These are phyloP conservation scores for Holacanthus passer DNA, from an alignment of 2,113 vertebrate species.

Conservation along the genomic window DNA sequence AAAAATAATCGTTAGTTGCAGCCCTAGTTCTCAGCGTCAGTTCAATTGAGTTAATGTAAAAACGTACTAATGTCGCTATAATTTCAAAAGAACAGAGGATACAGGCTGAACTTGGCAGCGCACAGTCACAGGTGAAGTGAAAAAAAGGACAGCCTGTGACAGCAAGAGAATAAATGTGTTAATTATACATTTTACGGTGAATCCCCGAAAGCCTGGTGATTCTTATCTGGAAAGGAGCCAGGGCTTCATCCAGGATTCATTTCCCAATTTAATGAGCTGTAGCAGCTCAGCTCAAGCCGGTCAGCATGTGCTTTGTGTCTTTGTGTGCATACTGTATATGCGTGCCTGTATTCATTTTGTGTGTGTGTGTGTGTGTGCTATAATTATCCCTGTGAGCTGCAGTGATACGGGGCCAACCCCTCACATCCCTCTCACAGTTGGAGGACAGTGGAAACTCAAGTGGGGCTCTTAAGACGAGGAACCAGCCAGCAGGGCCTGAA, in stretches of 20 bases:
- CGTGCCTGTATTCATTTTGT: slow-evolving; percentile 31
- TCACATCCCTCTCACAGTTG: slow-evolving; percentile 50
- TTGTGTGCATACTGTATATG: slow-evolving; percentile 32
- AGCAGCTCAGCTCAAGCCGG: slow-evolving; percentile 61
- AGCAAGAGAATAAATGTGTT: slow-evolving; percentile 68
- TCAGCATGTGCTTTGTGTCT: slow-evolving; percentile 55
- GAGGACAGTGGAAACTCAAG: slow-evolving; percentile 42
- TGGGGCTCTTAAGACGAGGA: slow-evolving; percentile 29
- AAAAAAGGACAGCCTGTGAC: slow-evolving; percentile 29
- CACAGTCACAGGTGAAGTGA: slow-evolving; percentile 17
- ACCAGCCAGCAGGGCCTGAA: slow-evolving; percentile 7
- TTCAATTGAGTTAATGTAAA: slow-evolving; percentile 1
- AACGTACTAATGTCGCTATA: neutral
- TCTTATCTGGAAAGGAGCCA: slow-evolving; percentile 74
- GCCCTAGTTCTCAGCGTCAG: no score
- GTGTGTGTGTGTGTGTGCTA: slow-evolving; percentile 43
- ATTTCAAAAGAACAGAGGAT: slow-evolving; percentile 17
- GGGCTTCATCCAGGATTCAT: slow-evolving; percentile 72
- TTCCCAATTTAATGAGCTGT: slow-evolving; percentile 82
- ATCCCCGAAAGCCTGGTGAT: slow-evolving; percentile 64
- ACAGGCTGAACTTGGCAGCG: slow-evolving; percentile 4
- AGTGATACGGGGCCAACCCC: slow-evolving; percentile 51
- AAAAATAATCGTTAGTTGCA: no score
- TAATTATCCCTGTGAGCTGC: slow-evolving; percentile 70
- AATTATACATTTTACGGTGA: slow-evolving; percentile 68